Base-by-base conservation (phyloP, 2,888 invertebrate genomes). In the Branchinecta sandiegonensis region DNA sequence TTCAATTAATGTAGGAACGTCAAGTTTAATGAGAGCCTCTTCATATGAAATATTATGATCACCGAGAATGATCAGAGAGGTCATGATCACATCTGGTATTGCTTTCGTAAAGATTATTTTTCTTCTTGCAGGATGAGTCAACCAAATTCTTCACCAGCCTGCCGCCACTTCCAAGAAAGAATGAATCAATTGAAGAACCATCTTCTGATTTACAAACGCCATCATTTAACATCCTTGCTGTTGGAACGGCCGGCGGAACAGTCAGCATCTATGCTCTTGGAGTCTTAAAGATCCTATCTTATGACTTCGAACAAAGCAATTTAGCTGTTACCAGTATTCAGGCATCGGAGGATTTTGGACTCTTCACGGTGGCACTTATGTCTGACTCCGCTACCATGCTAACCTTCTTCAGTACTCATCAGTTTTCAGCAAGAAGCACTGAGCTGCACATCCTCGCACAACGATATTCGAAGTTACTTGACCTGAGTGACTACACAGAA, bases 191-290 rank as follows among this genome's bases (percentile, higher is more conserved):
- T 11, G 63, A 56, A 56, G 63, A 56, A 17, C 63, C n/a, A 56
- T 50, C 10, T 65, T 67, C n/a, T 11, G 46, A 9, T 56, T 46
- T 46, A 37, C 71, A 12, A 64, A 67, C 37, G 48, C 46, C 48
- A 48, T 46, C 46, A 9, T 46, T 69, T 13, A 69, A 66, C 76
- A 83, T 90, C 75, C 78, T 93, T n/a, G 77, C 92, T 72, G 83
- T 91, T 68, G 91, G 91, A 12, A 86, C 89, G 75, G 83, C 84
- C 68, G 82, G 84, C 72, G 90, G 92, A 1, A 82, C 83, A 73
- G 75, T 81, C 11, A 75, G 77, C 68, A 81, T 94, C 75, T 86
- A 87, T 75, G 85, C 92, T 7, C 90, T 90, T 78, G 94, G 94
- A 14, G 85, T 90, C 74, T 87, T 91, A 17, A 37, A 65, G 23